These are phyloP conservation scores for Chymomyza fuscimana DNA, from an alignment of 2,888 invertebrate genomes.

Conservation along the genomic window DNA sequence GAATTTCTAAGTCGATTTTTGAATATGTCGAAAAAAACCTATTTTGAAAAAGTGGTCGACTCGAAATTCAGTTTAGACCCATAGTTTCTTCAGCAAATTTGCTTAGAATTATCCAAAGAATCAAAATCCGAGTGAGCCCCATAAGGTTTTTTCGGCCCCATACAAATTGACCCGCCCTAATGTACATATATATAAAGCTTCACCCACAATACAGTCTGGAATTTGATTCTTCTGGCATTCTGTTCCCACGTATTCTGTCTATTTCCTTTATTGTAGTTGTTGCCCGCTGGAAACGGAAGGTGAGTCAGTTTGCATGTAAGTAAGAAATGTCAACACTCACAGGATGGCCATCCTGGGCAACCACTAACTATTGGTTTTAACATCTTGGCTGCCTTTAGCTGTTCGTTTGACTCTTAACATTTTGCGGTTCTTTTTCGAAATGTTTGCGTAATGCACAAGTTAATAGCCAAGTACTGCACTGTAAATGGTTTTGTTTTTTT, in stretches of 20 bases:
- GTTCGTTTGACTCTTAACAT: not conserved
- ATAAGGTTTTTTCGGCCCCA: too few relatives aligned
- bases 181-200: not conserved
- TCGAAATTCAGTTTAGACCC: too few relatives aligned
- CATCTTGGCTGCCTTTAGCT: not conserved
- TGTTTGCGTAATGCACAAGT: not conserved
- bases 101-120: too few relatives aligned
- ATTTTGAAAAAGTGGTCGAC: too few relatives aligned
- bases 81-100: too few relatives aligned
- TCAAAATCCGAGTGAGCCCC: too few relatives aligned
- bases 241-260: conserved; percentile 21
- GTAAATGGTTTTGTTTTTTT: not conserved
- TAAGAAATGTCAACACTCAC: conserved; percentile 37
- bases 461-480: not conserved
- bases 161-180: too few relatives aligned
- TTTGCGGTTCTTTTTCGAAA: not conserved
- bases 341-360: conserved; percentile 50
- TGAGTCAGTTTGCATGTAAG: not conserved
- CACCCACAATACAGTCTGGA: not conserved
- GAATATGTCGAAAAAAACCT: too few relatives aligned
- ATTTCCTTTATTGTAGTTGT: conserved; percentile 27
- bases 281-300: not conserved
- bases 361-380: conserved; percentile 25
- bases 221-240: conserved; percentile 35
- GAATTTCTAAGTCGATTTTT: too few relatives aligned